Percentiles rank a stretch among this genome's conserved stretches.
Evolutionary conservation across 2,113 vertebrate genomes (phyloP).

Genomic region (Hystrix brachyura): DNA sequence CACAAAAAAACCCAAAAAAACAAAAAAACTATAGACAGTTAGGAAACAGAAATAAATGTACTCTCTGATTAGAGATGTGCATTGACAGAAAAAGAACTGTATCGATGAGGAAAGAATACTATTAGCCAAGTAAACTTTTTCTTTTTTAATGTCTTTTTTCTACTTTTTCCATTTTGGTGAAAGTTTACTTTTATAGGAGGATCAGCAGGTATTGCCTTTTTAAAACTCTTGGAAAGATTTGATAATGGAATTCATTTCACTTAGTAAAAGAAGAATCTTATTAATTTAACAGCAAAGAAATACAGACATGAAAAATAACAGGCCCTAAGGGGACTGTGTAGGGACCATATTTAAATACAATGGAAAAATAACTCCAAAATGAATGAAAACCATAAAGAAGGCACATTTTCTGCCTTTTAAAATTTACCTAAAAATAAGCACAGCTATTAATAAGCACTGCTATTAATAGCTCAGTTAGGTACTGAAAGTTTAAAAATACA

Average conservation of each 20-base stretch:
- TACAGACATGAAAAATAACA: conserved; percentile 33
- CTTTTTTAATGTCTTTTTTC: not conserved
- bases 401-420: not conserved
- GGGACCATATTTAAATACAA: conserved; percentile 42
- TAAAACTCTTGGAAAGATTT: conserved; percentile 31
- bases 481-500: not conserved
- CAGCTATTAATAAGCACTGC: not conserved
- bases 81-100: not conserved
- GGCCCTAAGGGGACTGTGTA: not conserved
- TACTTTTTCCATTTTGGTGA: not conserved
- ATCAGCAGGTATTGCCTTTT: not conserved
- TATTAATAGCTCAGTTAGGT: not conserved
- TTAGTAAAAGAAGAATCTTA: conserved; percentile 41
- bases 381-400: not conserved
- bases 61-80: conserved; percentile 30
- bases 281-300: conserved; percentile 29
- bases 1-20: conserved; percentile 5
- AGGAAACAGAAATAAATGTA: conserved; percentile 46
- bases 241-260: conserved; percentile 17
- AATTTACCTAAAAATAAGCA: not conserved
- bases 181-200: not conserved
- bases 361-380: conserved; percentile 21
- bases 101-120: not conserved
- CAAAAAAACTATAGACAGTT: conserved; percentile 45
- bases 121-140: not conserved